phyloP scores from a whole-genome alignment of 2,797 vertebrate species.

The Rhodeus uyekii region DNA sequence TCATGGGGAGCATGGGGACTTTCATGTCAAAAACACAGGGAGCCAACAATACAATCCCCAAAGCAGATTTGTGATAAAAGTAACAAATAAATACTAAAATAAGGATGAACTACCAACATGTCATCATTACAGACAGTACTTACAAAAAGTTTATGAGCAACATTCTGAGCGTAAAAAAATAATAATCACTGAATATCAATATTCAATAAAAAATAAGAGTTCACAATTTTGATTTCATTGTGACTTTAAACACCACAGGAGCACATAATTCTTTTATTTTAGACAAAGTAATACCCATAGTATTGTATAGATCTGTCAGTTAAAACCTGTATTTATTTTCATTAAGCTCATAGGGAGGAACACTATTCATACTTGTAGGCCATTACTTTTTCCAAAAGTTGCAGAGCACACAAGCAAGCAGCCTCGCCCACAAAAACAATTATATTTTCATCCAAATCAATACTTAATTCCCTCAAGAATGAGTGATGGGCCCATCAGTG shows the following conservation, averaged over 20 bases:
- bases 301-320: neutral
- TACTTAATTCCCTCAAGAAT: slow-evolving; percentile 35
- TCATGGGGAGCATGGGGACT: neutral
- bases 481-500: slow-evolving; percentile 32
- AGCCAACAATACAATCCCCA: neutral
- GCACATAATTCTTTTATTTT: neutral
- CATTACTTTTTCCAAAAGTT: slow-evolving; percentile 8
- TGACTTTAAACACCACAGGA: neutral
- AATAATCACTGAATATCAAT: neutral
- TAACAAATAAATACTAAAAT: neutral
- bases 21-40: neutral
- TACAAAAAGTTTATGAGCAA: neutral
- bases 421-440: slow-evolving; percentile 32
- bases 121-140: too few relatives aligned
- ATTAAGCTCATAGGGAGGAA: neutral
- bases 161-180: neutral
- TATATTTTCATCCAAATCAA: slow-evolving; percentile 49
- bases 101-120: neutral
- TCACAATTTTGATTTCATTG: neutral
- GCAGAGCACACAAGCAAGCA: slow-evolving; percentile 7
- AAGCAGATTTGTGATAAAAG: neutral
- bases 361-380: neutral
- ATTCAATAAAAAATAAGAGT: neutral
- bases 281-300: neutral
- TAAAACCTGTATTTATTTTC: neutral